A percentile compares a stretch with the other conserved stretches of the same genome.
Conservation (phyloP, 2,888 invertebrate species). For the Gymnoscelis rufifasciata region DNA sequence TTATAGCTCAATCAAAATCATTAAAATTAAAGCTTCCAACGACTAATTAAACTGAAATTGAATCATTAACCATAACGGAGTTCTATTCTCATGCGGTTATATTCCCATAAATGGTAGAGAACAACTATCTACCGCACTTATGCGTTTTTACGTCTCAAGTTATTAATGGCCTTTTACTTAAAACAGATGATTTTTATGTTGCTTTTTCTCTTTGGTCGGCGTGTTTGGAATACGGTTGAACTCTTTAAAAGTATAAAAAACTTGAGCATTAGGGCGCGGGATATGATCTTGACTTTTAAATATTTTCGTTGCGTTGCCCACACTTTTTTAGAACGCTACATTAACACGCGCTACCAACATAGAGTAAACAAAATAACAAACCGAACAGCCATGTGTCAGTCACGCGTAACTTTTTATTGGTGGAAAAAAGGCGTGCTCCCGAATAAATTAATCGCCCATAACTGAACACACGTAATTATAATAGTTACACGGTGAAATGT, state of each 20-base stretch:
- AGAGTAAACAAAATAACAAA: conserved; percentile 44
- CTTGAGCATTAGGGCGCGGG: conserved; percentile 17
- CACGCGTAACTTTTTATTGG: conserved; percentile 45
- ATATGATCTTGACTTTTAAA: conserved; percentile 43
- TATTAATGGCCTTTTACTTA: conserved; percentile 63
- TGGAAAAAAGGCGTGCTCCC: conserved; percentile 32
- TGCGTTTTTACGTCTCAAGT: conserved; percentile 50
- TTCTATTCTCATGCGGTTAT: conserved; percentile 27
- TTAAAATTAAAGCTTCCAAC: conserved; percentile 34
- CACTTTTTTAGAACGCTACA: conserved; percentile 42
- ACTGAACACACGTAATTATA: conserved; percentile 52
- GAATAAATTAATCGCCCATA: conserved; percentile 59
- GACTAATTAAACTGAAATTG: conserved; percentile 26
- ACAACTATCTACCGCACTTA: conserved; percentile 30
- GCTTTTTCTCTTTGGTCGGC: conserved; percentile 45
- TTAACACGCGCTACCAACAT: conserved; percentile 59
- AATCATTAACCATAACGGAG: conserved; percentile 26
- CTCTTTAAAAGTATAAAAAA: conserved; percentile 25
- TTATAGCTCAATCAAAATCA: conserved; percentile 36
- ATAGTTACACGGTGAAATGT: conserved; percentile 59
- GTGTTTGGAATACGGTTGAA: conserved; percentile 36
- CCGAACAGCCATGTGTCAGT: conserved; percentile 45
- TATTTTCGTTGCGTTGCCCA: conserved; percentile 34
- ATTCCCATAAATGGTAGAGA: conserved; percentile 28
- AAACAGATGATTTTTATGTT: conserved; percentile 42